Evolutionary conservation across 2,888 invertebrate genomes (phyloP).

Genomic region (Thereva unica): DNA sequence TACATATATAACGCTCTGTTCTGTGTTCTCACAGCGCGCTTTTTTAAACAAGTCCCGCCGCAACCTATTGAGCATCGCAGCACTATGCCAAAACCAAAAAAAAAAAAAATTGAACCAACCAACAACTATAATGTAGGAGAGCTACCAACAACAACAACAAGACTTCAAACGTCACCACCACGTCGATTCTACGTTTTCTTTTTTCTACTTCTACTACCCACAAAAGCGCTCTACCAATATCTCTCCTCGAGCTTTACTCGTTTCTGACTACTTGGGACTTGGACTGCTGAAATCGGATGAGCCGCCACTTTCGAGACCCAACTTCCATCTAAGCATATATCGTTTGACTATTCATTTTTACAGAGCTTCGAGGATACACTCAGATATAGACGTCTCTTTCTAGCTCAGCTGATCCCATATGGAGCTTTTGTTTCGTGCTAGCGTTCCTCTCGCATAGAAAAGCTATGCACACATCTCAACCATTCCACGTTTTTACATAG

Average conservation of each 20-base stretch:
- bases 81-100: slow-evolving; percentile 21
- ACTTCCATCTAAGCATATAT: too few species aligned
- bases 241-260: slow-evolving; percentile 32
- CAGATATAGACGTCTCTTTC: too few species aligned
- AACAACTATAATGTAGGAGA: slow-evolving; percentile 18
- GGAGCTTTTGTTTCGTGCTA: too few species aligned
- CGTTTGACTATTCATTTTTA: too few species aligned
- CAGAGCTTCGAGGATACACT: too few species aligned
- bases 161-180: slow-evolving; percentile 11
- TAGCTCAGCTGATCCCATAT: too few species aligned
- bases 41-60: not conserved
- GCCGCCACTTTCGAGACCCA: too few species aligned
- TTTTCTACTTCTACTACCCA: too few species aligned
- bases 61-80: slow-evolving; percentile 28
- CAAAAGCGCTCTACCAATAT: slow-evolving; percentile 31
- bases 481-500: too few species aligned
- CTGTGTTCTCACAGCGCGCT: slow-evolving; percentile 22
- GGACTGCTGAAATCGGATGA: slow-evolving; percentile 23
- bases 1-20: not conserved
- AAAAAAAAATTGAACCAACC: too few species aligned
- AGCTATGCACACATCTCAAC: too few species aligned
- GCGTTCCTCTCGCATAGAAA: too few species aligned
- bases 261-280: slow-evolving; percentile 32
- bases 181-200: slow-evolving; percentile 26
- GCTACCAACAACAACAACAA: slow-evolving; percentile 22